Evolutionary conservation across 2,888 invertebrate genomes (phyloP), one percentile per base, ranked within the genome.

Genomic region (Thereva unica): DNA sequence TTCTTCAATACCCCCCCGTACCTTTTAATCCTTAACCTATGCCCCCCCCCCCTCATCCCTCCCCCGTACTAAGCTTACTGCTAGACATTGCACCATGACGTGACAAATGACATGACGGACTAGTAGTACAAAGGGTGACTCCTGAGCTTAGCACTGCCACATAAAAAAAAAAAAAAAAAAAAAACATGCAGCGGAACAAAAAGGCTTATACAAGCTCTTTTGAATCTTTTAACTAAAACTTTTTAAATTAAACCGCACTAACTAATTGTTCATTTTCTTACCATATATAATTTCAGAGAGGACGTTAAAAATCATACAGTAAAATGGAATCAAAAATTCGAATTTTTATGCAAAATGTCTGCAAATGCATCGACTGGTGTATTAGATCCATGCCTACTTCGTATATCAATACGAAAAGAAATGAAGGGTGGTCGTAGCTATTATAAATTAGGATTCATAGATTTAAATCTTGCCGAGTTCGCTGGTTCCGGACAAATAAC

Each of bases 381-480:
- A 72, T 86, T 98, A 72, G 97, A 98, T 83, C 91, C 93, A 64
- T 96, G 97, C 82, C 86, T 91, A 73, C 87, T 97, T 78, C 86
- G 97, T 78, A 91, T 98, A 77, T 98, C 97, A 71, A 93, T 98
- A 75, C 87, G 97, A 79, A 97, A 95, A 86, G 97, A 89, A 79
- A 86, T 86, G 81, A 89, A 89, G 79, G 89, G 89, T 79, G 81
- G 81, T 66, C 80, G 81, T 72, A 81, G 81, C 73, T 81, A 81
- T 75, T 93, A 93, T 83, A 98, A 98, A 85, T 87, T 99, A 75
- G 98, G 98, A 73, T 98, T 95, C 85, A 96, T 93, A 75, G 97
- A 97, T 84, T 86, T 98, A 76, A 97, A 99, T 84, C 87, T 98
- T 78, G 94, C 97, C 68, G 96, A 97, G 84, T 93, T 93, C 82